Conservation (phyloP, 2,113 vertebrate genomes). For the Mus musculus region DNA sequence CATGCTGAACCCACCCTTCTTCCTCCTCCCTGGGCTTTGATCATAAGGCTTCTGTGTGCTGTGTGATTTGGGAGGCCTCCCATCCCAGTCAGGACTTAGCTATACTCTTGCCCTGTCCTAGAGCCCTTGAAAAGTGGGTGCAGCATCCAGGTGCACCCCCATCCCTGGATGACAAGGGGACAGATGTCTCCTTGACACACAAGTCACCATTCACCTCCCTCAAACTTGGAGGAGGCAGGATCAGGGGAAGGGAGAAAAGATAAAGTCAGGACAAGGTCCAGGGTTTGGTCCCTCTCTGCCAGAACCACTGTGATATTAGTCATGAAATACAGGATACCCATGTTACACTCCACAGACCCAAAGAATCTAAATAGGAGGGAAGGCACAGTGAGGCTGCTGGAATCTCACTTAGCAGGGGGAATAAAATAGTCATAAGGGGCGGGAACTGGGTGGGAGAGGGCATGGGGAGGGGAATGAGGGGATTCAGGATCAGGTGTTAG, state of each 20-base stretch:
- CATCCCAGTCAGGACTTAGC: not conserved
- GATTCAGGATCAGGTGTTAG: too few relatives aligned
- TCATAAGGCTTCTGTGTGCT: not conserved
- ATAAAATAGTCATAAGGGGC: too few relatives aligned
- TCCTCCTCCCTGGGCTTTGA: not conserved
- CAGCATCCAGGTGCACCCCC: not conserved
- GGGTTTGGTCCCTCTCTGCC: not conserved
- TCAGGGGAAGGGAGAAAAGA: not conserved
- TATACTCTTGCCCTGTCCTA: not conserved
- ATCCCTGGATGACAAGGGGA: not conserved
- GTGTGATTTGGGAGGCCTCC: not conserved
- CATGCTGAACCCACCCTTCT: too few relatives aligned
- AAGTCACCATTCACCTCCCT: not conserved
- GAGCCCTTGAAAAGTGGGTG: not conserved
- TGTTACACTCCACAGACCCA: too few relatives aligned
- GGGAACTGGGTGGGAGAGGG: too few relatives aligned
- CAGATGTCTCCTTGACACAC: not conserved
- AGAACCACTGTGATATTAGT: not conserved
- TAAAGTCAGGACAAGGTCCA: not conserved
- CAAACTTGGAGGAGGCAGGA: too few relatives aligned
- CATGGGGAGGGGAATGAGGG: too few relatives aligned
- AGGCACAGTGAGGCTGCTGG: too few relatives aligned
- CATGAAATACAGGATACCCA: too few relatives aligned
- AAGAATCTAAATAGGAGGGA: too few relatives aligned
- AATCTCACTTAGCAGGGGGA: too few relatives aligned